Evolutionary conservation across 2,113 vertebrate genomes (phyloP).

Genomic region (Nibea albiflora): DNA sequence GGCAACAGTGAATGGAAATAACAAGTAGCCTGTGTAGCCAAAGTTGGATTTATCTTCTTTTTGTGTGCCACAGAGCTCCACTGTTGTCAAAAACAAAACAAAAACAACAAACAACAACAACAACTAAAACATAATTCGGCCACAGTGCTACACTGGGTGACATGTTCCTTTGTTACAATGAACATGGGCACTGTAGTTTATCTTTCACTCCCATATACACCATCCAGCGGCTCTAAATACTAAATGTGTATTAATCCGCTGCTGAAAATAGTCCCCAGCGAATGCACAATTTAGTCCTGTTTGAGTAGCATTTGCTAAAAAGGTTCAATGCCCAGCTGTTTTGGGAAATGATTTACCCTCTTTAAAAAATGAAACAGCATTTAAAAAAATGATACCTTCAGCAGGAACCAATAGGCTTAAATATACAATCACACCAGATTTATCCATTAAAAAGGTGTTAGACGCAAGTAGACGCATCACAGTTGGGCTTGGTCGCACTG

Average conservation of each 20-base stretch:
- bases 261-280: background rate
- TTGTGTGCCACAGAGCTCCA: background rate
- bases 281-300: background rate
- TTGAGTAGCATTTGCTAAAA: background rate
- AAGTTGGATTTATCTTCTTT: background rate
- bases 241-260: background rate
- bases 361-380: background rate
- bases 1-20: background rate
- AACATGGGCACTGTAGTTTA: background rate
- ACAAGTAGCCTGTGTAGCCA: too few species aligned
- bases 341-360: background rate
- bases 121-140: background rate
- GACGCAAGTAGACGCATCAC: background rate
- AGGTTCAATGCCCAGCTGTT: background rate
- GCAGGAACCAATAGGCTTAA: background rate
- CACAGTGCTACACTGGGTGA: background rate
- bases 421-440: background rate
- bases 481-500: background rate
- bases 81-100: background rate
- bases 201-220: background rate
- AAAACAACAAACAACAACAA: too few species aligned
- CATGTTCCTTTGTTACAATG: background rate
- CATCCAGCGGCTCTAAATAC: background rate
- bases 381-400: background rate
- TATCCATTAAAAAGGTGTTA: constrained; percentile 14